phyloP scores from a whole-genome alignment of 2,888 invertebrate genomes.

The Andrena bicolor region DNA sequence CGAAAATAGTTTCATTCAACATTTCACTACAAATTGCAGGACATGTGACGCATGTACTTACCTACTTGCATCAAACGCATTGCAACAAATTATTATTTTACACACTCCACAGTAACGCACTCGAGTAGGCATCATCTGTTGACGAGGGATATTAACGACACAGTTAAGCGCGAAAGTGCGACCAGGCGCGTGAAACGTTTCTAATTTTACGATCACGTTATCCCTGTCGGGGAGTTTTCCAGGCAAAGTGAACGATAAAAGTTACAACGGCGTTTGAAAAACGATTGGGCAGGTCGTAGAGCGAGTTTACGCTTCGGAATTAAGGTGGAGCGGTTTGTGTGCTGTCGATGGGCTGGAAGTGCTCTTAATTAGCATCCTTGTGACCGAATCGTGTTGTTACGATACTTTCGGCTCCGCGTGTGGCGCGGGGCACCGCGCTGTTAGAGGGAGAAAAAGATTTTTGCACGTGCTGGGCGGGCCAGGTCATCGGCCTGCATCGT shows the following conservation, averaged over 20 bases:
- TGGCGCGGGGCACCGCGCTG: constrained; percentile 32
- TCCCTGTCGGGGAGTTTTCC: background rate
- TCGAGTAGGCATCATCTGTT: too few relatives aligned
- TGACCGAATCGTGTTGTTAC: constrained; percentile 29
- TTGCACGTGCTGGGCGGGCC: constrained; percentile 65
- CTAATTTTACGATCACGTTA: constrained; percentile 27
- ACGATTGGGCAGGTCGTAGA: too few relatives aligned
- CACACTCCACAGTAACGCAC: too few relatives aligned
- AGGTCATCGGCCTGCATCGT: constrained; percentile 65
- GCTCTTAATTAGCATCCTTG: constrained; percentile 27
- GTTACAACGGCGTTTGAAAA: background rate
- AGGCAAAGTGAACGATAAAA: background rate
- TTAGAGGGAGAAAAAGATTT: constrained; percentile 57
- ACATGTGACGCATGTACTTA: too few relatives aligned
- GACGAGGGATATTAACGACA: background rate
- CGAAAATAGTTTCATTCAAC: too few relatives aligned
- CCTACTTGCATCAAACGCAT: too few relatives aligned
- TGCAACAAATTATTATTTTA: too few relatives aligned
- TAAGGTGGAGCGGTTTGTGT: background rate
- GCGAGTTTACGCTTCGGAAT: background rate
- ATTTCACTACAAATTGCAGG: too few relatives aligned
- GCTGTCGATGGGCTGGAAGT: constrained; percentile 7
- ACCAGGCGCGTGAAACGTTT: background rate
- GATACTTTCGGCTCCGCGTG: constrained; percentile 47
- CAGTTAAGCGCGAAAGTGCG: constrained; percentile 8